Base-by-base conservation (phyloP, 1,140 invertebrate genomes). In the Rhynchophorus ferrugineus region DNA sequence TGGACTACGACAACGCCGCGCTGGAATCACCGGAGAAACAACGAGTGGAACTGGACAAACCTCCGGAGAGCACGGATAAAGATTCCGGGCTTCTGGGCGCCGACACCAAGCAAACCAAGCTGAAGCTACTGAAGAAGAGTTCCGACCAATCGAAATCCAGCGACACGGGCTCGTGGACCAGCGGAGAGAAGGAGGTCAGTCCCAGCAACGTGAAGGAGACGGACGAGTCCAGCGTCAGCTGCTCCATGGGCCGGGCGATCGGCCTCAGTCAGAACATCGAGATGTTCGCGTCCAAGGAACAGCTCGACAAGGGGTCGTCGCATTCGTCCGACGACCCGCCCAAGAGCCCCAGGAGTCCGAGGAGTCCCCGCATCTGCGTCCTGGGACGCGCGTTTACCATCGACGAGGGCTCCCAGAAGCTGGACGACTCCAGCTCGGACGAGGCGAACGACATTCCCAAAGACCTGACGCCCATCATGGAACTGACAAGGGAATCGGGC, bases 201-300 rank as follows among this genome's bases (percentile, higher is more conserved):
- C 67, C 67, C n/a, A 59, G 66, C n/a, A 63, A 63, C 45, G 41
- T 76, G 8, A 78, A 77, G 71, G 74, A 82, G 20, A 84, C 84
- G 43, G 85, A 88, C 58, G 84, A 85, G 48, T 86, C 85, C 2
- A 87, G 84, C 60, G 80, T 83, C 3, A 87, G 84, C 55, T 87
- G 84, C 66, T 85, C 84, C 0, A 87, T 88, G 58, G 83, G 84
- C 11, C 73, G 82, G 46, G 82, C 84, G 0, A 70, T 87, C 46
- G 85, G 85, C 2, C 83, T 87, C 49, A 85, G 84, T 6, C 82
- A 85, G 65, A 79, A 80, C 61, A 80, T 82, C 49, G 80, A 80
- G 54, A 78, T 77, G 57, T 72, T 73, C 44, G 57, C 65, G 6
- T 60, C 56, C 1, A 59, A 58, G 17, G 67, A 69, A 8, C 64